These are phyloP conservation scores for Pocillopora verrucosa DNA, from an alignment of 64 coral and sea anemone species.

Conservation along the genomic window DNA sequence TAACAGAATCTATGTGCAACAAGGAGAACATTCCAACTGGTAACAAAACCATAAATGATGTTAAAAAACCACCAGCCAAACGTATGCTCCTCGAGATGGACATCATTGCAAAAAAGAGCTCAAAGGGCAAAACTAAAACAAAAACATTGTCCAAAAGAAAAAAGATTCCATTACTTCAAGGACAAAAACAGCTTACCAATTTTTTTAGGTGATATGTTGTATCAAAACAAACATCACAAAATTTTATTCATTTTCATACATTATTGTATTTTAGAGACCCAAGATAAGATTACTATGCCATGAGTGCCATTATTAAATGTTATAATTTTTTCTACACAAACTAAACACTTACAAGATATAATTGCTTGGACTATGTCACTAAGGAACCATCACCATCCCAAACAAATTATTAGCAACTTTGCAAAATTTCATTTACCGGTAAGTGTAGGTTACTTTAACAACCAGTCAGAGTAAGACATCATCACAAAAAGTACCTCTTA, in stretches of 20 bases:
- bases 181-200: constrained; percentile 55
- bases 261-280: not conserved
- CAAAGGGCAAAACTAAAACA: not conserved
- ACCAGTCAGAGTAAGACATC: too few species aligned
- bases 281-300: not conserved
- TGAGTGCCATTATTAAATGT: too few species aligned
- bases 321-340: too few species aligned
- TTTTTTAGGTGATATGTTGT: constrained; percentile 41
- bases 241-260: not conserved
- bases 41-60: not conserved
- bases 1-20: constrained; percentile 36
- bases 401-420: too few species aligned
- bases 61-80: constrained; percentile 26
- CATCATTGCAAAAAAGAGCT: constrained; percentile 28
- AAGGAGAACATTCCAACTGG: constrained; percentile 43
- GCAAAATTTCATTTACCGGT: too few species aligned
- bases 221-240: not conserved
- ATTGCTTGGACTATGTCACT: too few species aligned
- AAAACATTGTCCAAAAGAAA: constrained; percentile 18
- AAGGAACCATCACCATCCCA: too few species aligned
- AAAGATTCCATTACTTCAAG: constrained; percentile 31
- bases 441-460: too few species aligned
- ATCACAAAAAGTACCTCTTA: too few species aligned
- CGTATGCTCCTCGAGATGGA: constrained; percentile 2
- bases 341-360: too few species aligned